Evolutionary conservation across 2,888 invertebrate species (phyloP), one percentile per base, ranked within the genome.

Genomic region (Oeneis ivallda): DNA sequence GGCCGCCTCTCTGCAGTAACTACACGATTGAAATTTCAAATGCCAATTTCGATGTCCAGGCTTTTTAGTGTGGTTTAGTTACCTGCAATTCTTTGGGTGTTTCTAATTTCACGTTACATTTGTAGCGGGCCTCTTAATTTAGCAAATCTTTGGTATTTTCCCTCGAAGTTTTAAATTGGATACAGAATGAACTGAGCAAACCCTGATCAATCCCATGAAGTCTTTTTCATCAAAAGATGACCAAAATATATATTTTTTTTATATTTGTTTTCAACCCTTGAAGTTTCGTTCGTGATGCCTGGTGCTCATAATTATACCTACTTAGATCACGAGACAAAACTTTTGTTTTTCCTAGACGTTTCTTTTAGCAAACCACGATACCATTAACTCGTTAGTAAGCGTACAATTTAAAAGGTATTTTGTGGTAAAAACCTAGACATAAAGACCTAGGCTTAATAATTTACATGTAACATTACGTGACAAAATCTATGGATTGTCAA

Each of bases 401-500:
- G 56, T 19, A 39, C 13, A 17, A 17, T 13, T 41, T 41, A 56
- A 41, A 56, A 39, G 41, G 39, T 39, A 53, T 41, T 41, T 56
- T 56, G 17, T 41, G 56, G 41, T 10, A 56, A 56, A 56, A 54
- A 39, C 0, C 1, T 39, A 17, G 2, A 10, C 37, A 17, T 11
- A 17, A 39, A 37, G 17, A 15, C 1, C 15, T 56, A 41, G 3
- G 56, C 13, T 56, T 3, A 58, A 58, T 58, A 60, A 61, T 56
- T 52, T 50, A 61, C 19, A 59, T 58, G 58, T 34, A 34, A 59
- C 11, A 13, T 19, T 62, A 66, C 64, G 62, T 69, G 64, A 62
- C 59, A 62, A 45, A 62, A 60, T 69, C 54, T 60, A 66, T 32
- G 37, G 52, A 60, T 39, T 32, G 41, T 41, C 15, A 32, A 59